A percentile compares a stretch with the other conserved stretches of the same genome.
phyloP scores from a whole-genome alignment of 2,888 invertebrate species.

The Pristionchus mayeri region DNA sequence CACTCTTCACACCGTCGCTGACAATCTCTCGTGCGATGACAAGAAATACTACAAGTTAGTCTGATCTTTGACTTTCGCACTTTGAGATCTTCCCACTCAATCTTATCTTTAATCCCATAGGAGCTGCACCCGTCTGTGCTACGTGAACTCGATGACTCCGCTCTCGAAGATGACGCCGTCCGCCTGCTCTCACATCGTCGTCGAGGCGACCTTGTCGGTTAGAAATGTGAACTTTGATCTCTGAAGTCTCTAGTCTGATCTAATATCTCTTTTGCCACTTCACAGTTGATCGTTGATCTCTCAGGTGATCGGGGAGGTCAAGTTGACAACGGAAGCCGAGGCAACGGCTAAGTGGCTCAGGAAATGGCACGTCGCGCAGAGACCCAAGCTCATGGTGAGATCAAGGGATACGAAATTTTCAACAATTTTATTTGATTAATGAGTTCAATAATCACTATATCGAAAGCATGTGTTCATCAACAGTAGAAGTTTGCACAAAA shows the following conservation, averaged over 20 bases:
- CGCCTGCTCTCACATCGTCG: conserved; percentile 45
- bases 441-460: no score
- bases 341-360: conserved; percentile 1
- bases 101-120: conserved; percentile 5
- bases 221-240: not conserved
- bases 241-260: conserved; percentile 9
- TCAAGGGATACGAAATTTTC: not conserved
- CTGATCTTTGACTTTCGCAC: conserved; percentile 1
- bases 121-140: conserved; percentile 39
- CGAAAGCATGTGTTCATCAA: not conserved
- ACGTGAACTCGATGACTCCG: not conserved
- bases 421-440: not conserved
- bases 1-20: not conserved
- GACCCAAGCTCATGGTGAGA: not conserved
- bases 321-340: not conserved
- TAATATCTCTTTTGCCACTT: no score
- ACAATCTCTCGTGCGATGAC: not conserved
- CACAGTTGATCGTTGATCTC: no score
- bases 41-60: not conserved
- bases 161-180: not conserved
- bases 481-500: not conserved
- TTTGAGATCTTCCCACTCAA: no score
- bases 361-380: not conserved
- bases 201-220: conserved; percentile 28
- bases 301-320: conserved; percentile 28